Evolutionary conservation across 1,140 invertebrate genomes (phyloP).

Genomic region (Platorchestia sp.): DNA sequence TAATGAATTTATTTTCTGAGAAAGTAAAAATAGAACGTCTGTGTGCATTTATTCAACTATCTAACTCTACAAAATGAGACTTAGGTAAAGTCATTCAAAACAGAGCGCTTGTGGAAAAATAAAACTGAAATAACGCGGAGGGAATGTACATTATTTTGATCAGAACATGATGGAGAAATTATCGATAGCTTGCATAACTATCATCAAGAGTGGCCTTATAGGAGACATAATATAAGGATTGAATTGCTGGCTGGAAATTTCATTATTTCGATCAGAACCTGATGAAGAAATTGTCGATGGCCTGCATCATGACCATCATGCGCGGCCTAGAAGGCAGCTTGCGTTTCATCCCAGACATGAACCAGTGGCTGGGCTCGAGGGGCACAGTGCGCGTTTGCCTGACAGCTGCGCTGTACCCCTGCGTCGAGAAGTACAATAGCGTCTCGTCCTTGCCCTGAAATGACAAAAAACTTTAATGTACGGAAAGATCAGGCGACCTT

Average conservation of each 20-base stretch:
- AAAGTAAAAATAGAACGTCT: too few species aligned
- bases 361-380: not conserved
- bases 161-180: conserved; percentile 1
- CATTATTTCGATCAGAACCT: not conserved
- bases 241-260: not conserved
- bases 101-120: too few species aligned
- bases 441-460: not conserved
- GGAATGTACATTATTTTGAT: not conserved
- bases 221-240: too few species aligned
- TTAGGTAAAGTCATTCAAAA: too few species aligned
- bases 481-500: not conserved
- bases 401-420: not conserved
- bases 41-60: too few species aligned
- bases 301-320: conserved; percentile 21
- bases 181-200: not conserved
- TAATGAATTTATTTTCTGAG: too few species aligned
- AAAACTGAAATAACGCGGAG: too few species aligned
- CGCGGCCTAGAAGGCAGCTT: not conserved
- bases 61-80: too few species aligned
- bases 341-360: not conserved
- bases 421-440: not conserved
- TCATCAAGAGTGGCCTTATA: conserved; percentile 1
- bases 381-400: not conserved
- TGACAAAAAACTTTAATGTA: not conserved
- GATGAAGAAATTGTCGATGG: not conserved